Percentiles rank a stretch among this genome's conserved stretches.
phyloP scores from a whole-genome alignment of 2,797 vertebrate species.

The Xiphophorus birchmanni region DNA sequence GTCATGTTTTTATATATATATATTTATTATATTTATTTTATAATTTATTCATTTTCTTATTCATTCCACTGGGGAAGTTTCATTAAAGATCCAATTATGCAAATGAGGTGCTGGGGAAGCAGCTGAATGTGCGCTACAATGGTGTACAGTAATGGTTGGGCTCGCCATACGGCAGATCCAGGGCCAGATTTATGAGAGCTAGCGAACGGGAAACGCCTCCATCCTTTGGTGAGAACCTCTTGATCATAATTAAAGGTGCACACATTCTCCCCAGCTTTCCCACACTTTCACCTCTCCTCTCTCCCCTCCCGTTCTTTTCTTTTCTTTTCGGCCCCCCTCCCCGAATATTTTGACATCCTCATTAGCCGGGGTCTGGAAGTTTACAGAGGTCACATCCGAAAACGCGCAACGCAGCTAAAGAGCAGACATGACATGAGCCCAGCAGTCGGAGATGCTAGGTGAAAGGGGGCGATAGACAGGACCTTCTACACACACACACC shows the following conservation, averaged over 20 bases:
- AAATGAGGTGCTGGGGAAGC: conserved; percentile 90
- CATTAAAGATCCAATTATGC: conserved; percentile 96
- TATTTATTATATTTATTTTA: conserved; percentile 28
- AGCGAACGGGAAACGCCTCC: conserved; percentile 89
- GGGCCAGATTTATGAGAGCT: conserved; percentile 91
- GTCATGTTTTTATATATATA: conserved; percentile 17
- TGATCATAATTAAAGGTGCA: conserved; percentile 97
- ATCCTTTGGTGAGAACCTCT: conserved; percentile 90
- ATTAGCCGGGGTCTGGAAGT: conserved; percentile 65
- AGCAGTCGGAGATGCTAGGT: conserved; percentile 32
- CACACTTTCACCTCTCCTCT: conserved; percentile 24
- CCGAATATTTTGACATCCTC: conserved; percentile 61
- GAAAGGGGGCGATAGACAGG: conserved; percentile 50
- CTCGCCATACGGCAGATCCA: conserved; percentile 85
- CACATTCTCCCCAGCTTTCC: conserved; percentile 62
- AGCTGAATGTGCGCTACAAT: conserved; percentile 89
- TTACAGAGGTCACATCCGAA: conserved; percentile 58
- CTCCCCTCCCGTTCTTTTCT: too few species aligned
- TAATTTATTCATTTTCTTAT: conserved; percentile 60
- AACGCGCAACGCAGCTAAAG: conserved; percentile 55
- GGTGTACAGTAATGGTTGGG: conserved; percentile 90
- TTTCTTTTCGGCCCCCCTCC: conserved; percentile 20
- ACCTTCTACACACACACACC: conserved; percentile 27
- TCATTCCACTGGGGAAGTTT: conserved; percentile 92
- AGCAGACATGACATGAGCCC: conserved; percentile 53